These are phyloP conservation scores for Hyposoter dolosus DNA, from an alignment of 2,888 invertebrate species.

Conservation along the genomic window DNA sequence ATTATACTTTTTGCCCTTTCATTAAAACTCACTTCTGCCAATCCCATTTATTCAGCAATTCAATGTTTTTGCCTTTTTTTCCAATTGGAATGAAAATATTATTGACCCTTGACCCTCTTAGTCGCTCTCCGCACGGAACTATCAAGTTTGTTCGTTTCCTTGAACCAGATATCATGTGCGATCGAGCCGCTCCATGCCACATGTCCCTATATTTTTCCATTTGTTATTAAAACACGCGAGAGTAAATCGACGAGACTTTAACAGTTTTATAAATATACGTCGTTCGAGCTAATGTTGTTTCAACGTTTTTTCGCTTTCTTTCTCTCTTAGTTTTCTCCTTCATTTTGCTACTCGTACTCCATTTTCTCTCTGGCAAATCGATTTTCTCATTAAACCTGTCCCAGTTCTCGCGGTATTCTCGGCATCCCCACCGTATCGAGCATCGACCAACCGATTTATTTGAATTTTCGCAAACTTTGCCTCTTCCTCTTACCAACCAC, in stretches of 20 bases:
- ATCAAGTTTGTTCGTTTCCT: constrained; percentile 58
- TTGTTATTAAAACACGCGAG: constrained; percentile 49
- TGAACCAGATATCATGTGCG: constrained; percentile 57
- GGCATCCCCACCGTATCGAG: constrained; percentile 13
- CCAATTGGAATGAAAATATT: constrained; percentile 4
- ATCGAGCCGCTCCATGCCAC: background rate
- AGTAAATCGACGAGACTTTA: constrained; percentile 10
- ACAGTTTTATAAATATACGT: constrained; percentile 23
- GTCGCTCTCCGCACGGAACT: background rate
- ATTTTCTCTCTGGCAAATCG: constrained; percentile 44
- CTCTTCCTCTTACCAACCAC: background rate
- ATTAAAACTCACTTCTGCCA: background rate
- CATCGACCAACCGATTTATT: constrained; percentile 13
- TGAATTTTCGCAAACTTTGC: background rate
- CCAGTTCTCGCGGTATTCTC: constrained; percentile 34
- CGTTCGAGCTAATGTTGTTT: constrained; percentile 17
- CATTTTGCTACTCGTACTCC: constrained; percentile 5
- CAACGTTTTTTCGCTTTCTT: background rate
- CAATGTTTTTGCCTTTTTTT: background rate
- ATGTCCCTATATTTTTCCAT: constrained; percentile 14
- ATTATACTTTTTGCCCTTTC: background rate
- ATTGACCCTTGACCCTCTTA: constrained; percentile 55
- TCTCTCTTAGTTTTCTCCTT: background rate
- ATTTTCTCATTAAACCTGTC: constrained; percentile 53
- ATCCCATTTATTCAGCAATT: background rate